Base-by-base conservation (phyloP, 2,888 invertebrate species). In the Mimumesa dahlbomi region DNA sequence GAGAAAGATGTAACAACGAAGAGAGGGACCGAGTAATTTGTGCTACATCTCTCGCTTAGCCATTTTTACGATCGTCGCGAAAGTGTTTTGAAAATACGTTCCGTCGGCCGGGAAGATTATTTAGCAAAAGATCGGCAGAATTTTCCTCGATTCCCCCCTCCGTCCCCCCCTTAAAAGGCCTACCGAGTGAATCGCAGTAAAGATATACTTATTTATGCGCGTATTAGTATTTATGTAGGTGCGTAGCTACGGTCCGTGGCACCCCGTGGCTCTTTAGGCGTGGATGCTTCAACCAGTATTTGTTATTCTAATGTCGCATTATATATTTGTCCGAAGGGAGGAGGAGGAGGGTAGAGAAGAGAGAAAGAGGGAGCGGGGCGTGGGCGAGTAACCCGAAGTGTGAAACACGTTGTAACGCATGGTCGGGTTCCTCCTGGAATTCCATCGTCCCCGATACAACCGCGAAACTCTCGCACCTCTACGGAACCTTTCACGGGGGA, bases 231-330 rank as follows among this genome's bases (percentile, higher is more conserved):
- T 80, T 80, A 80, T 73, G 79, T 81, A 67, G 78, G 66, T 74
- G 71, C 63, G 63, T 52, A 61, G 34, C 64, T 68, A 65, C 54
- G 75, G 76, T 67, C 62, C 36, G 67, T 61, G 86, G 82, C 84
- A 81, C 85, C 86, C 85, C 82, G 86, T 70, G 80, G 84, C 76
- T 83, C 74, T 81, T 25, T 83, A 82, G 86, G 84, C 85, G 85
- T 84, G 85, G 85, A 86, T 81, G 83, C 86, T 82, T 84, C 82
- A 81, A 79, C 79, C 80, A 82, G 85, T 87, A 89, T 89, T 88
- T 89, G 88, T 88, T 89, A 89, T 88, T 88, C 86, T 88, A 88
- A 89, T 88, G 85, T 85, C 83, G 82, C 81, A 85, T 86, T 87
- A 85, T 88, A 85, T 85, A 84, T 86, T 84, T 84, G 85, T 83